Percentiles rank a stretch among this genome's conserved stretches.
Conservation (phyloP, 2,888 invertebrate genomes). For the Morinoia aosen region DNA sequence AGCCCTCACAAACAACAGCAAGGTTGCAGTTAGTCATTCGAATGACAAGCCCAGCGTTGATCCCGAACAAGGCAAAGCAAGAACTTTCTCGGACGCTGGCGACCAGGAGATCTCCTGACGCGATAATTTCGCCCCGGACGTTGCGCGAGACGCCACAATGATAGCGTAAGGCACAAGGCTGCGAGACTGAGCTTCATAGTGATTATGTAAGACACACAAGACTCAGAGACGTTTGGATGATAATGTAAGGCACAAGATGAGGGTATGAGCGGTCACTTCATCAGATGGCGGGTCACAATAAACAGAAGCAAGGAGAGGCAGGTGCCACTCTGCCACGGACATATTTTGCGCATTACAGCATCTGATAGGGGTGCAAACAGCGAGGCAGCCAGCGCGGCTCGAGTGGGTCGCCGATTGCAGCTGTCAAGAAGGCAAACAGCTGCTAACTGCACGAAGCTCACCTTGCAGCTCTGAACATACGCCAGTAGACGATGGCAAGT, state of each 20-base stretch:
- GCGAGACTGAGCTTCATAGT: neutral
- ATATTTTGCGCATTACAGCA: slow-evolving; percentile 30
- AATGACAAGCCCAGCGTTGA: neutral
- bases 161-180: neutral
- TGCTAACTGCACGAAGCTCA: neutral
- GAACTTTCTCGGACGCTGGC: neutral
- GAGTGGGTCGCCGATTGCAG: slow-evolving; percentile 10
- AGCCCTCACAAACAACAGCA: neutral
- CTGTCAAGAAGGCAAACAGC: neutral
- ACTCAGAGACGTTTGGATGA: neutral
- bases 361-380: slow-evolving; percentile 22
- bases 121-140: neutral
- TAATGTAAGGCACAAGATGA: neutral
- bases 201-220: neutral
- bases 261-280: neutral
- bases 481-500: neutral
- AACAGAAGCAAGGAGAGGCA: neutral
- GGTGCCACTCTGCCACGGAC: neutral
- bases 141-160: neutral
- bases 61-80: neutral
- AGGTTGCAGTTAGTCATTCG: neutral
- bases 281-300: slow-evolving; percentile 24
- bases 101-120: neutral
- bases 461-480: neutral
- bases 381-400: neutral